Conservation (phyloP, 2,888 invertebrate genomes). For the Drosophila paramelanica region DNA sequence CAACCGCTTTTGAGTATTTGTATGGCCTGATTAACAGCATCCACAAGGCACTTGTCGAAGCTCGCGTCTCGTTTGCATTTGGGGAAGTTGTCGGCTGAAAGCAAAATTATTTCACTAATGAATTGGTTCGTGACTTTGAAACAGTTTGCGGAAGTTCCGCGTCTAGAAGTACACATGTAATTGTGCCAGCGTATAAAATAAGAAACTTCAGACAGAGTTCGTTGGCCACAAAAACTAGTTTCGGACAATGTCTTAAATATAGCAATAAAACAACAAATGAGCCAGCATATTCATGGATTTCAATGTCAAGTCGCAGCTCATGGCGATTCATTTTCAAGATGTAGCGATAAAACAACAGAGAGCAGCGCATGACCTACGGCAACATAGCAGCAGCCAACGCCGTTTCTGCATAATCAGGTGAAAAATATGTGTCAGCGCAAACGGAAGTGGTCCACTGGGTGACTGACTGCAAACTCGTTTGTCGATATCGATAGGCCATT, state of each 20-base stretch:
- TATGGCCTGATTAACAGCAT: conserved; percentile 87
- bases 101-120: conserved; percentile 32
- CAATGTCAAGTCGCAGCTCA: conserved; percentile 75
- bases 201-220: conserved; percentile 50
- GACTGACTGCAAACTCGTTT: conserved; percentile 45
- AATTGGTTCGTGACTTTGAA: conserved; percentile 69
- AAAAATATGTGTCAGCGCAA: conserved; percentile 48
- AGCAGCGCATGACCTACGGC: conserved; percentile 69
- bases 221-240: conserved; percentile 66
- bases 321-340: conserved; percentile 50
- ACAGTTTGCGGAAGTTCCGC: conserved; percentile 53
- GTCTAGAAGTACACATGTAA: conserved; percentile 44
- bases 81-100: conserved; percentile 87
- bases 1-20: conserved; percentile 87
- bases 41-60: conserved; percentile 87
- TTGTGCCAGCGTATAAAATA: conserved; percentile 46
- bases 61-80: conserved; percentile 87
- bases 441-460: conserved; percentile 53
- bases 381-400: conserved; percentile 36
- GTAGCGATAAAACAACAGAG: conserved; percentile 35
- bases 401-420: conserved; percentile 13
- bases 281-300: conserved; percentile 56
- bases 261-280: conserved; percentile 46
- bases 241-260: conserved; percentile 37
- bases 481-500: conserved; percentile 28